These are phyloP conservation scores for Rousettus madagascariensis DNA, from an alignment of 2,797 vertebrate genomes.

Conservation along the genomic window DNA sequence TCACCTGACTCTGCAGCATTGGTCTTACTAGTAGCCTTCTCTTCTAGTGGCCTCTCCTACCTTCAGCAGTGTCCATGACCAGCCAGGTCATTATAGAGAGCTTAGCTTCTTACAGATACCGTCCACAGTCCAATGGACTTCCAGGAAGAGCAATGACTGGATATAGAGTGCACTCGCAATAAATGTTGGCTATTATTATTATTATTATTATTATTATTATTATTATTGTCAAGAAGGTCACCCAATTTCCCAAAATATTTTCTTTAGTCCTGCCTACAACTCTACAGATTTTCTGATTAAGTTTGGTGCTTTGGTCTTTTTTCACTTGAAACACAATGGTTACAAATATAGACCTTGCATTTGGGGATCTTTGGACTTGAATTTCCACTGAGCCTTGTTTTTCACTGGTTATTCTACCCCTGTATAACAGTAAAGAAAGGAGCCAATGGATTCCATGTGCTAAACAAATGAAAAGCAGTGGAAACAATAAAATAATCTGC, in stretches of 20 bases:
- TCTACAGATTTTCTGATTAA: not conserved
- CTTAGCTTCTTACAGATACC: not conserved
- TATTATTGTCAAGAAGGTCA: not conserved
- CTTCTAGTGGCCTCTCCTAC: not conserved
- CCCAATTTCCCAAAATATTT: not conserved
- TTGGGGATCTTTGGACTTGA: not conserved
- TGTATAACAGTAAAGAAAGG: not conserved
- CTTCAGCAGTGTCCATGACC: not conserved
- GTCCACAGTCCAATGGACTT: not conserved
- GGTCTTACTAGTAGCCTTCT: not conserved
- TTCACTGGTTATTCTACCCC: not conserved
- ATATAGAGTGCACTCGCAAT: not conserved
- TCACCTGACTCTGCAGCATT: not conserved
- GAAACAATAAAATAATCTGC: slow-evolving; percentile 18
- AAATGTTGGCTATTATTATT: not conserved
- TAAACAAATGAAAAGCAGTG: slow-evolving; percentile 25
- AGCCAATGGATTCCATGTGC: not conserved
- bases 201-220: not conserved
- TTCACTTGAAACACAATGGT: not conserved
- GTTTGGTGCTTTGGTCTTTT: not conserved
- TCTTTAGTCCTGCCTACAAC: not conserved
- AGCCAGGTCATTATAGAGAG: not conserved
- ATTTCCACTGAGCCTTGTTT: not conserved
- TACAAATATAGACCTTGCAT: not conserved
- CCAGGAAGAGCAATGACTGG: not conserved